phyloP scores from a whole-genome alignment of 2,113 vertebrate species.

The Microcebus ravelobensis region DNA sequence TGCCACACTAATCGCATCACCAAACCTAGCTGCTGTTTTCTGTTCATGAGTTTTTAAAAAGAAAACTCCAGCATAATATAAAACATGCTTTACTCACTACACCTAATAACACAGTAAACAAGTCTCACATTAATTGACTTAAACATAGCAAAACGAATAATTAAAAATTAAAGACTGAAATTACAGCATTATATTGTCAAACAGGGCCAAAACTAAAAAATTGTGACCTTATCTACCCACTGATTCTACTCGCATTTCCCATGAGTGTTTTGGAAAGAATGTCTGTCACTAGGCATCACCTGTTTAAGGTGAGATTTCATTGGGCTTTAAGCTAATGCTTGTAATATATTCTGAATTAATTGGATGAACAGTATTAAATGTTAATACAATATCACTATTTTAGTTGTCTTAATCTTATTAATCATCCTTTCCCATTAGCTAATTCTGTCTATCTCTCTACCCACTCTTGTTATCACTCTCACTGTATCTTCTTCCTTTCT shows the following conservation, averaged over 20 bases:
- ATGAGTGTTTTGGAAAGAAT: neutral
- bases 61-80: neutral
- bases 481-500: neutral
- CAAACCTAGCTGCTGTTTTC: neutral
- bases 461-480: neutral
- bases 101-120: slow-evolving; percentile 50
- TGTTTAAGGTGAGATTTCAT: neutral
- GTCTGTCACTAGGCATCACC: neutral
- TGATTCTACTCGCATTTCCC: neutral
- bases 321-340: slow-evolving; percentile 7
- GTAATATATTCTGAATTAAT: slow-evolving; percentile 44
- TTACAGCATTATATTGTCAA: neutral
- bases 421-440: neutral
- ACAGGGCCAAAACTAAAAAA: neutral
- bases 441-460: neutral
- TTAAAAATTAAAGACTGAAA: slow-evolving; percentile 34
- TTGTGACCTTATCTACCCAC: neutral
- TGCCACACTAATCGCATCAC: neutral
- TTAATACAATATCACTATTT: slow-evolving; percentile 34
- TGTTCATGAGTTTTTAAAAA: slow-evolving; percentile 49
- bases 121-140: slow-evolving; percentile 33
- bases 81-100: slow-evolving; percentile 35
- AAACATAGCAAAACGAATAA: slow-evolving; percentile 56
- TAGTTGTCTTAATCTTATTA: slow-evolving; percentile 3
- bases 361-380: slow-evolving; percentile 16